Evolutionary conservation across 1,140 invertebrate genomes (phyloP), one percentile per base, ranked within the genome.

Genomic region (Cydia pomonella): DNA sequence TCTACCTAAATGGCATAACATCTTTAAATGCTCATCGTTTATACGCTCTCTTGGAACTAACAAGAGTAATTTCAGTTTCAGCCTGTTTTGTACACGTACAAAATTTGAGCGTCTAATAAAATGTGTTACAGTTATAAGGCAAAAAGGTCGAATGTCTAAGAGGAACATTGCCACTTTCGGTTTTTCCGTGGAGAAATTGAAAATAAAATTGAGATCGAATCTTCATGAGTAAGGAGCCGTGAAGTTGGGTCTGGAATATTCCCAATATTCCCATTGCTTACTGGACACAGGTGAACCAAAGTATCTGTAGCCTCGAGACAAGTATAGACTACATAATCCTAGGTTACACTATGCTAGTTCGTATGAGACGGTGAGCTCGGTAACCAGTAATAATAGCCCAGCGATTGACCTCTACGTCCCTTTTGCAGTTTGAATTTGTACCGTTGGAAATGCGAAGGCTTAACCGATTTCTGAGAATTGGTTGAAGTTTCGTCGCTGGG

Each of bases 361-460:
- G 1, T 2, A 18, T 59, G 7, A 59, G 3, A 12, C 53, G 0
- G 4, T 53, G 18, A 59, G 18, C 53, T 23, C 2, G 16, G 53
- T 12, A 59, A 59, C 1, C 53, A 23, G 7, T 23, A 10, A n/a
- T 21, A 59, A 59, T n/a, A 23, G 18, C 1, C 4, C 21, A 59
- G 6, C 64, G 29, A 33, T 18, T 69, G 29, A 69, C 64, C 64
- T 69, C 64, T 18, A 33, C 29, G 64, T 69, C 25, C 64, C 64
- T 69, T 69, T 18, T 69, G n/a, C 29, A 69, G 64, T 38, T 69
- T 23, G n/a, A 38, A n/a, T 33, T 69, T 33, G 29, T 69, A 38
- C n/a, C 64, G 13, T 16, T 69, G 6, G n/a, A 69, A 69, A 66
- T 66, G 63, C 41, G 64, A 69, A 69, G 64, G 64, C 21, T 69